Conservation (phyloP, 2,888 invertebrate species). For the Eulithis prunata region DNA sequence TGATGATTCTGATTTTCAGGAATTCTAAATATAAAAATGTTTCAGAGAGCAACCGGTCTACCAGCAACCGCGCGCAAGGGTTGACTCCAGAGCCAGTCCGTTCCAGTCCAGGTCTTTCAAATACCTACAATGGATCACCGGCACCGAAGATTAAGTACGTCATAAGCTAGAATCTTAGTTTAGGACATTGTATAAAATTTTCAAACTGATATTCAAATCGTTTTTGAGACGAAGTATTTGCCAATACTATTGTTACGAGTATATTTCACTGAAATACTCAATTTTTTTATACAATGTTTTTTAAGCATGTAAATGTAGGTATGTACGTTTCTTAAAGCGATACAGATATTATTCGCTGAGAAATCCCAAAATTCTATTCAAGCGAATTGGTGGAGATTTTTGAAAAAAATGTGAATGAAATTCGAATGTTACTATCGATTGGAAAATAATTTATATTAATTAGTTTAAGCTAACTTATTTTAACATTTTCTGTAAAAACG, state of each 20-base stretch:
- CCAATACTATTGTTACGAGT: neutral
- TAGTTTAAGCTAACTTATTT: conserved; percentile 46
- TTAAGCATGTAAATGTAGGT: conserved; percentile 23
- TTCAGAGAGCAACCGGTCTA: conserved; percentile 77
- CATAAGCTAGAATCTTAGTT: conserved; percentile 19
- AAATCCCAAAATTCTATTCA: conserved; percentile 63
- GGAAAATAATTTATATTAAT: conserved; percentile 40
- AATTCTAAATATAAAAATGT: conserved; percentile 34
- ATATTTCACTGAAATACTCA: neutral
- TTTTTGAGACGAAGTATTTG: neutral
- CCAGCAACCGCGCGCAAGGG: conserved; percentile 65
- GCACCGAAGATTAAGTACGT: conserved; percentile 71
- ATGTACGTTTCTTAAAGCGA: conserved; percentile 33
- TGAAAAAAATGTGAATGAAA: conserved; percentile 46
- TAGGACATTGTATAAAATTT: conserved; percentile 29
- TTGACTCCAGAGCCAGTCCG: conserved; percentile 70
- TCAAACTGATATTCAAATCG: neutral
- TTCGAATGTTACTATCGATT: conserved; percentile 57
- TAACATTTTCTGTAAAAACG: conserved; percentile 38
- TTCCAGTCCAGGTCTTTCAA: conserved; percentile 82
- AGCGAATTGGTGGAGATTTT: conserved; percentile 62
- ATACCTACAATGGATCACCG: conserved; percentile 83
- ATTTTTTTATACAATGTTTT: conserved; percentile 39
- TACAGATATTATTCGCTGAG: conserved; percentile 40
- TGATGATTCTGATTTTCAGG: too few species aligned